These are phyloP conservation scores for Chaetodon trifascialis DNA, from an alignment of 2,113 vertebrate species.

Conservation along the genomic window DNA sequence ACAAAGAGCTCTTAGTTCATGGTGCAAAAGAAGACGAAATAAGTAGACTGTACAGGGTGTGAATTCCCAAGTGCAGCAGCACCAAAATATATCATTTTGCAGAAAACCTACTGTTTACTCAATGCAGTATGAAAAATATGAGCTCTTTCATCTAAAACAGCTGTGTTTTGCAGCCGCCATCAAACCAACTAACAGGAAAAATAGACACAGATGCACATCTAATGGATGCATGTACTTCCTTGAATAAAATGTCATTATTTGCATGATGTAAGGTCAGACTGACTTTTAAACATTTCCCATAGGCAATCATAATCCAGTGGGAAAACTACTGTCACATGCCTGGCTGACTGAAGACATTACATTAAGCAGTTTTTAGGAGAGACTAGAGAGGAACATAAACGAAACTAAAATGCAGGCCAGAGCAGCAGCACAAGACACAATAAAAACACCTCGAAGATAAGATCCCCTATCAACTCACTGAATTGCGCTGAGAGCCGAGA, in stretches of 20 bases:
- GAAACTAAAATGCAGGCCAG: not conserved
- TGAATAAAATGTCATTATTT: constrained; percentile 11
- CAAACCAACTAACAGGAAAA: not conserved
- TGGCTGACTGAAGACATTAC: not conserved
- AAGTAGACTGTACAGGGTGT: not conserved
- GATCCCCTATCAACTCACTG: not conserved
- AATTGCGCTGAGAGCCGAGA: not conserved
- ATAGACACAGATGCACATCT: not conserved
- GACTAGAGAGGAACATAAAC: not conserved
- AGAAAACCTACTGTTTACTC: not conserved
- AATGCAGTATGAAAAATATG: not conserved
- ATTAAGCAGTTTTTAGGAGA: not conserved
- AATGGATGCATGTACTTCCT: not conserved
- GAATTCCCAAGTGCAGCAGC: not conserved
- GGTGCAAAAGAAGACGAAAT: not conserved
- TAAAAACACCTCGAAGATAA: not conserved
- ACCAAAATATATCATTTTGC: not conserved
- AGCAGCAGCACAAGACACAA: not conserved
- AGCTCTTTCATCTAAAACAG: not conserved
- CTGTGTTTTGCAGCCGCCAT: not conserved
- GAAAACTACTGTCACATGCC: not conserved
- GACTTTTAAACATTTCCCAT: not conserved
- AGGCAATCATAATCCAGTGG: not conserved
- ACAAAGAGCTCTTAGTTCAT: constrained; percentile 2
- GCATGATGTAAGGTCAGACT: not conserved